Evolutionary conservation across 2,113 vertebrate species (phyloP).

Genomic region (Raja brachyura): DNA sequence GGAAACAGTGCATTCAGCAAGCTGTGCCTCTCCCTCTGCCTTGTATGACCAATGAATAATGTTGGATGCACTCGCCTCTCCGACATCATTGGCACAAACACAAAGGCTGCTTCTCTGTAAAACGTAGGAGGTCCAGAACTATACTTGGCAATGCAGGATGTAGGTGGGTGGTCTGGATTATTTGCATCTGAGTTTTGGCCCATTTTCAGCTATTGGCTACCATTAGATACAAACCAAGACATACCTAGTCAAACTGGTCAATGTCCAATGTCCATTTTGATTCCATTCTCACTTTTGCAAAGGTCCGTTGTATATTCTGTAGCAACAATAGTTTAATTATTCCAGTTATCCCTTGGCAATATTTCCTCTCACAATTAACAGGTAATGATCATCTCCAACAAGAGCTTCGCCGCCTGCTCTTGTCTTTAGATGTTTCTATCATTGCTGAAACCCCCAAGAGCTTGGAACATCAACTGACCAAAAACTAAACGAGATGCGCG

Average conservation of each 20-base stretch:
- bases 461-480: too few species aligned
- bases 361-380: not conserved
- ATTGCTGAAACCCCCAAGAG: too few species aligned
- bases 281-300: not conserved
- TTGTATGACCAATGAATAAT: not conserved
- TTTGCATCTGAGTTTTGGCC: not conserved
- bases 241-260: too few species aligned
- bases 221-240: too few species aligned
- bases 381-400: too few species aligned
- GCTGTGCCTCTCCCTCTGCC: not conserved
- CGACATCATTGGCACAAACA: not conserved
- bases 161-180: not conserved
- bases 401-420: too few species aligned
- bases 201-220: not conserved
- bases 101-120: not conserved
- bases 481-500: too few species aligned
- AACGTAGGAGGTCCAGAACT: not conserved
- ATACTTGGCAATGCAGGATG: not conserved
- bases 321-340: not conserved
- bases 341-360: not conserved
- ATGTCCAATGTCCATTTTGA: not conserved
- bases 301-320: not conserved
- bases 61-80: not conserved
- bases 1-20: not conserved
- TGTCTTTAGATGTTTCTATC: too few species aligned